phyloP scores from a whole-genome alignment of 1,140 invertebrate species.

The Drosophila kurseongensis region DNA sequence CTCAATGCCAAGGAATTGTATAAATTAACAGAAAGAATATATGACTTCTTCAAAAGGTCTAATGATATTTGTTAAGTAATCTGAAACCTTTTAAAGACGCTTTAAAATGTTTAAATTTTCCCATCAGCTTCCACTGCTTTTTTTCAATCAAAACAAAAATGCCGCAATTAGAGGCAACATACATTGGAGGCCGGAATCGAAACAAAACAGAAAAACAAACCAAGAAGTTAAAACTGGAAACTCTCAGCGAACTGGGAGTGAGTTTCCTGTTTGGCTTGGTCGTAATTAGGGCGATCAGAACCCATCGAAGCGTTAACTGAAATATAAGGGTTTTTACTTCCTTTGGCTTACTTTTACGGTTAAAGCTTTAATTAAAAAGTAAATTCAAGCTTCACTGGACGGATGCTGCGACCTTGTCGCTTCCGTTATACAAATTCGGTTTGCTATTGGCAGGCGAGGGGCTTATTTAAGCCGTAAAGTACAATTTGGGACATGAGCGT shows the following conservation, averaged over 20 bases:
- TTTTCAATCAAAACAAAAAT: slow-evolving; percentile 9
- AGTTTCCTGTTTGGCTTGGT: background rate
- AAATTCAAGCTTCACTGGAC: slow-evolving; percentile 24
- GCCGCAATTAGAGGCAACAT: slow-evolving; percentile 1
- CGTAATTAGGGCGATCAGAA: slow-evolving; percentile 33
- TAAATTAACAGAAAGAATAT: no score
- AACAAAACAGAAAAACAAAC: slow-evolving; percentile 7
- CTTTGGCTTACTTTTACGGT: slow-evolving; percentile 21
- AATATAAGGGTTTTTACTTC: slow-evolving; percentile 18
- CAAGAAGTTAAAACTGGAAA: background rate
- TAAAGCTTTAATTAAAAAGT: slow-evolving; percentile 48
- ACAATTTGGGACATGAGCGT: slow-evolving; percentile 61
- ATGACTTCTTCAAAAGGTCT: no score
- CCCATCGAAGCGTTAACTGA: slow-evolving; percentile 23
- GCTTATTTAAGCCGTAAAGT: slow-evolving; percentile 76
- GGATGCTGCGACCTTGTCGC: slow-evolving; percentile 30
- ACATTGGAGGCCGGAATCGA: slow-evolving; percentile 8
- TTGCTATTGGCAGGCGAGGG: slow-evolving; percentile 45
- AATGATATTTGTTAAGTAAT: no score
- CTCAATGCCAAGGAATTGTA: no score
- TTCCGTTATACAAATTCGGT: slow-evolving; percentile 13
- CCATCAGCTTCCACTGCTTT: slow-evolving; percentile 1
- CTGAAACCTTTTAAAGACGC: no score
- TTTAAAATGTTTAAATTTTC: background rate
- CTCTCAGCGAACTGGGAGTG: background rate